Conservation (phyloP, 2,797 vertebrate species). For the Gobionotothen gibberifrons region DNA sequence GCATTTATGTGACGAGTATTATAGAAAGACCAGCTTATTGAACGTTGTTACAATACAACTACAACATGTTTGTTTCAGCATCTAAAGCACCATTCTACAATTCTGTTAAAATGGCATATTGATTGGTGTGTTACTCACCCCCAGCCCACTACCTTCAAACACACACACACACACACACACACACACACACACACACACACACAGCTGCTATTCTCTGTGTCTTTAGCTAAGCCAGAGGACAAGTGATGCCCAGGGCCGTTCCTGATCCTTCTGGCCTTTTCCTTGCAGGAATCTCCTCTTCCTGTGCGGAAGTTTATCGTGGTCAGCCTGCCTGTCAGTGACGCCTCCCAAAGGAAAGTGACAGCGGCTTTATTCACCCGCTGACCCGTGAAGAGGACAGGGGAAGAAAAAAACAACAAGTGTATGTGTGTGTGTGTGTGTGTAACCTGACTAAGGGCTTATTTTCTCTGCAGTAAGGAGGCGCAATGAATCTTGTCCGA, state of each 20-base stretch:
- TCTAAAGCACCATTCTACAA: neutral
- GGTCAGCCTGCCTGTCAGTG: conserved; percentile 75
- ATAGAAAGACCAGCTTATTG: neutral
- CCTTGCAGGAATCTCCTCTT: conserved; percentile 81
- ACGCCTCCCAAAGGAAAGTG: conserved; percentile 80
- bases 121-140: conserved; percentile 16
- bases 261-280: conserved; percentile 76
- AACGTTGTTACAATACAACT: neutral
- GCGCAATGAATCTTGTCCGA: conserved; percentile 69
- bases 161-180: neutral
- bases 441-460: conserved; percentile 82
- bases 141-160: too few species aligned
- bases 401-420: conserved; percentile 60
- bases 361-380: conserved; percentile 81
- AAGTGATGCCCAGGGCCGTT: conserved; percentile 67
- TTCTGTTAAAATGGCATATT: conserved; percentile 1
- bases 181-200: conserved; percentile 8
- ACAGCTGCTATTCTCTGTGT: conserved; percentile 43
- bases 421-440: conserved; percentile 37
- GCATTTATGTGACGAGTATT: neutral
- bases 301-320: conserved; percentile 78
- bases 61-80: neutral
- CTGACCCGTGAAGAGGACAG: conserved; percentile 82
- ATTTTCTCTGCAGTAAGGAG: conserved; percentile 79
- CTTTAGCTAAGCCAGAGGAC: conserved; percentile 67